Conservation (phyloP, 2,888 invertebrate species). For the Eledona agricola region DNA sequence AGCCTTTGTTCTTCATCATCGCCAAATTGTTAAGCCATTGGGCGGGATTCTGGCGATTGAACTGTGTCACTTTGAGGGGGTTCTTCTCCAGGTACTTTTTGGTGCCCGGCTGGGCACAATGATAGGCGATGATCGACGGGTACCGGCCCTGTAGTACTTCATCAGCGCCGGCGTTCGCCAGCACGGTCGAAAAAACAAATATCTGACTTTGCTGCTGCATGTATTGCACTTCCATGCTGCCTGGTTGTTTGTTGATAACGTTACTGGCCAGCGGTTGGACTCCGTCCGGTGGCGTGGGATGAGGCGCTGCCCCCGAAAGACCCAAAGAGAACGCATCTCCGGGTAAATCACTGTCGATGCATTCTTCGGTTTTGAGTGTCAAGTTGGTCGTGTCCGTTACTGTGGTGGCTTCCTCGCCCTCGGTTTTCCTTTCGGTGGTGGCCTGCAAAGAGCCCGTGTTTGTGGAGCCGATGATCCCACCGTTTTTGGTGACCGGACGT, state of each 20-base stretch:
- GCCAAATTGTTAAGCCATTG: slow-evolving; percentile 83
- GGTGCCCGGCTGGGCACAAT: slow-evolving; percentile 94
- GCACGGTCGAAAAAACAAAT: slow-evolving; percentile 93
- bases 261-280: slow-evolving; percentile 80
- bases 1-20: slow-evolving; percentile 77
- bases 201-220: slow-evolving; percentile 98
- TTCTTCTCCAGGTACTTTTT: slow-evolving; percentile 96
- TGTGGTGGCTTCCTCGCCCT: slow-evolving; percentile 49
- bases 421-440: slow-evolving; percentile 56
- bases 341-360: slow-evolving; percentile 57
- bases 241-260: slow-evolving; percentile 80
- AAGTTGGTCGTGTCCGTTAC: slow-evolving; percentile 37
- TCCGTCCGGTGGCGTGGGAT: slow-evolving; percentile 67
- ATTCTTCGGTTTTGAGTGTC: slow-evolving; percentile 60
- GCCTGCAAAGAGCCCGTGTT: slow-evolving; percentile 61
- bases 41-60: slow-evolving; percentile 83
- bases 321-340: slow-evolving; percentile 59
- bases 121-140: slow-evolving; percentile 92
- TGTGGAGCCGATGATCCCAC: slow-evolving; percentile 61
- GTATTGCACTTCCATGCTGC: slow-evolving; percentile 85
- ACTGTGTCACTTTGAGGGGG: slow-evolving; percentile 88
- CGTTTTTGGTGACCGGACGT: slow-evolving; percentile 60
- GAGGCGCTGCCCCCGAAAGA: slow-evolving; percentile 52
- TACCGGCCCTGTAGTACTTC: slow-evolving; percentile 89
- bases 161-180: slow-evolving; percentile 96